Conservation (phyloP, 2,113 vertebrate genomes). For the Strix aluco region DNA sequence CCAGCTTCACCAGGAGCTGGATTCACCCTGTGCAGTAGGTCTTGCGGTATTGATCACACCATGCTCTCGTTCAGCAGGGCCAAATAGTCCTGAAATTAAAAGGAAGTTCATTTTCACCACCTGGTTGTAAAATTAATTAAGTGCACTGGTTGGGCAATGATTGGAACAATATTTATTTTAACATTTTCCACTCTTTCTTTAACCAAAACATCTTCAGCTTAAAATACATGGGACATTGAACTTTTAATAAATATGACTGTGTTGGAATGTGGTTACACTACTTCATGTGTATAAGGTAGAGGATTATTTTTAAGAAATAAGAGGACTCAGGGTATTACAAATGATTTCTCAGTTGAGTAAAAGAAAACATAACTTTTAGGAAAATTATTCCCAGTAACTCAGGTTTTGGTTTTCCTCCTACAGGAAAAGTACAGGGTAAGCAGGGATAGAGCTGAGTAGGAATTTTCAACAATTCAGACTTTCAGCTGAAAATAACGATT, state of each 20-base stretch:
- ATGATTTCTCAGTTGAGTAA: slow-evolving; percentile 53
- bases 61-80: neutral
- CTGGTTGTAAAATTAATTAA: slow-evolving; percentile 50
- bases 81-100: neutral
- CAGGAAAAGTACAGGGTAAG: slow-evolving; percentile 48
- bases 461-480: slow-evolving; percentile 55
- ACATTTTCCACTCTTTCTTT: slow-evolving; percentile 47
- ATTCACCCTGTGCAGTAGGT: neutral
- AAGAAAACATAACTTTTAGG: slow-evolving; percentile 54
- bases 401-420: slow-evolving; percentile 50
- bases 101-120: slow-evolving; percentile 37
- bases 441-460: neutral
- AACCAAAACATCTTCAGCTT: slow-evolving; percentile 33
- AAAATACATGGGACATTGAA: slow-evolving; percentile 33
- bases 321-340: slow-evolving; percentile 18
- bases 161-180: slow-evolving; percentile 48
- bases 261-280: slow-evolving; percentile 42
- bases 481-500: slow-evolving; percentile 41
- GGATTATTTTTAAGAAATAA: slow-evolving; percentile 49
- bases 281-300: slow-evolving; percentile 7
- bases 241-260: slow-evolving; percentile 34
- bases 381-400: slow-evolving; percentile 37
- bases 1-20: neutral
- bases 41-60: neutral
- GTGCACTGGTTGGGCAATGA: neutral